Evolutionary conservation across 2,797 vertebrate genomes (phyloP).

Genomic region (Parauchenoglanis punctatus): DNA sequence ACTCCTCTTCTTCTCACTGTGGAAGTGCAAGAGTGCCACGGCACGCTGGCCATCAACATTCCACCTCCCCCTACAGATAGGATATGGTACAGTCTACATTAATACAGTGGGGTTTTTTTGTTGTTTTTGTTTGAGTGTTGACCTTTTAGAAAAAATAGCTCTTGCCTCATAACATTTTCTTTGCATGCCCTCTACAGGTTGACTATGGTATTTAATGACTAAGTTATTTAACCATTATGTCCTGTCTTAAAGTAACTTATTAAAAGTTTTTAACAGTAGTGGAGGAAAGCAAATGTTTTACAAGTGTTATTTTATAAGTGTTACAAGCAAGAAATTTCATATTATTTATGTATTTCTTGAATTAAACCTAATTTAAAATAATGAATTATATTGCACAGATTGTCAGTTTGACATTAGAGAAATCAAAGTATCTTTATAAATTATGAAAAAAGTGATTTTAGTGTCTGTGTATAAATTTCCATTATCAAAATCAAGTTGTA

Average conservation of each 20-base stretch:
- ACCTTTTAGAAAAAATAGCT: not conserved
- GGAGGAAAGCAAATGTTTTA: not conserved
- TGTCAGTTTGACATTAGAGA: not conserved
- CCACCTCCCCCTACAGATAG: conserved; percentile 96
- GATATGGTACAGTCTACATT: conserved; percentile 84
- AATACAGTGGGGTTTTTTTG: not conserved
- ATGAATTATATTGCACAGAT: not conserved
- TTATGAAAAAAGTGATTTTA: not conserved
- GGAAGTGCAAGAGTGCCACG: conserved; percentile 93
- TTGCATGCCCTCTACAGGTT: not conserved
- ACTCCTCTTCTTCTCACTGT: conserved; percentile 95
- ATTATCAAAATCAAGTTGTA: not conserved
- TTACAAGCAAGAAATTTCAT: not conserved
- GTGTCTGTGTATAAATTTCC: not conserved
- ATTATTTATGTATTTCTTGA: not conserved
- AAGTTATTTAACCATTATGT: not conserved
- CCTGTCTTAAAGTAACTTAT: not conserved
- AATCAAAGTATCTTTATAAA: not conserved
- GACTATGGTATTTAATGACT: not conserved
- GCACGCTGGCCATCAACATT: conserved; percentile 93
- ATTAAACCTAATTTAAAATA: not conserved
- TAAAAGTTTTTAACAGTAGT: not conserved
- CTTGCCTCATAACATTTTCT: not conserved
- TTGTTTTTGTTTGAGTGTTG: not conserved
- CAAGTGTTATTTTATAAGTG: not conserved